phyloP scores from a whole-genome alignment of 2,888 invertebrate species.

The Cyclophora punctaria region DNA sequence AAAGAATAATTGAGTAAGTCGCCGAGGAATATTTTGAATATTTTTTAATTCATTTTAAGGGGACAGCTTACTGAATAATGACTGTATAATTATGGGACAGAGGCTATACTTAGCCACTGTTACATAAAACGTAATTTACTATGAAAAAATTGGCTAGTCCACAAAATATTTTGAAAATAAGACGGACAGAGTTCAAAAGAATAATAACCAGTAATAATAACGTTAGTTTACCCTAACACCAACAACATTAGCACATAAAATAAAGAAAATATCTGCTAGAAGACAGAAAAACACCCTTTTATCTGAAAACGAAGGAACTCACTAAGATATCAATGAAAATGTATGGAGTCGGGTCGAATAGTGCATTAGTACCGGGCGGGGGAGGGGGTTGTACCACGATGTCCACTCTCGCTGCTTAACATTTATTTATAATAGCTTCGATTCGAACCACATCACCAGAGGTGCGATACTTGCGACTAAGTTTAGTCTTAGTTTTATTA shows the following conservation, averaged over 20 bases:
- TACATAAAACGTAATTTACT: neutral
- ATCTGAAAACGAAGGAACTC: slow-evolving; percentile 14
- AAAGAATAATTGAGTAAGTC: neutral
- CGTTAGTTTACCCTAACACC: no score
- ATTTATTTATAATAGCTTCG: no score
- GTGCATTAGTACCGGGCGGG: slow-evolving; percentile 9
- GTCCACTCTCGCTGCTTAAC: no score
- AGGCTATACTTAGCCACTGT: neutral
- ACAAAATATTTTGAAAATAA: no score
- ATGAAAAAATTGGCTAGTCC: no score
- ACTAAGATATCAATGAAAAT: slow-evolving; percentile 20
- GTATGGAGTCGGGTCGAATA: slow-evolving; percentile 16
- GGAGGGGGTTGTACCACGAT: no score
- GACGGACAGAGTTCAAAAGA: no score
- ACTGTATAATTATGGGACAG: neutral
- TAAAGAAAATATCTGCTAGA: neutral
- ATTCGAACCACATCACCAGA: no score
- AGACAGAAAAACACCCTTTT: slow-evolving; percentile 5
- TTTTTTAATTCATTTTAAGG: neutral
- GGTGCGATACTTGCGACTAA: no score
- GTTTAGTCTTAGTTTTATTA: no score
- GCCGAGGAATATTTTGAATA: neutral
- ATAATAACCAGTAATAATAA: no score
- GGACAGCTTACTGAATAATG: neutral
- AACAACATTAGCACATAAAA: neutral